Conservation (phyloP, 2,888 invertebrate species). For the Xestobium rufovillosum region DNA sequence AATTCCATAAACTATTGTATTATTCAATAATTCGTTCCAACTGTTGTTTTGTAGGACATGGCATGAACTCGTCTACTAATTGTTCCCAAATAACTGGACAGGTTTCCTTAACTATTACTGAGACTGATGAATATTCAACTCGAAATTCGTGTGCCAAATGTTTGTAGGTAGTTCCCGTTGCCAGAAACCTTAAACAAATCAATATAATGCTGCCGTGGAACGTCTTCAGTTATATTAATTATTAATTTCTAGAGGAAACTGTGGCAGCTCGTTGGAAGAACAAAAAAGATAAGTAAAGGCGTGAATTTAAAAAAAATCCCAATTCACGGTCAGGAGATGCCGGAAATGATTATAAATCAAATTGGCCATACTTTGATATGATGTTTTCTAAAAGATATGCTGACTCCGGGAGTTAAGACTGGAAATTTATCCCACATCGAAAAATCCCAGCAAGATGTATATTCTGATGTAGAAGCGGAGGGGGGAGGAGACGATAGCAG, state of each 20-base stretch:
- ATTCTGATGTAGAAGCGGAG: no score
- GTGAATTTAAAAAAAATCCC: no score
- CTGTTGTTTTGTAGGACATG: slow-evolving; percentile 22
- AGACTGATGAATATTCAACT: no score
- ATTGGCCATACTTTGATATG: slow-evolving; percentile 10
- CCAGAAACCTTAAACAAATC: no score
- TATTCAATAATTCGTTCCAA: slow-evolving; percentile 23
- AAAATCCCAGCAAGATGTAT: no score
- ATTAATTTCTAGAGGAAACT: no score
- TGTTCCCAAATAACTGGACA: slow-evolving; percentile 25
- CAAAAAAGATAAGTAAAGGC: no score
- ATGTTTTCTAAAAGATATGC: slow-evolving; percentile 13
- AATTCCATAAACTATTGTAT: slow-evolving; percentile 25
- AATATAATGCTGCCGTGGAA: no score
- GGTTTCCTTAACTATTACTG: slow-evolving; percentile 26
- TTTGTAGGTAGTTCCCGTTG: no score
- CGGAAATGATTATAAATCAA: slow-evolving; percentile 6
- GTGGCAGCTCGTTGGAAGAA: no score
- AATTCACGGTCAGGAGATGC: slow-evolving; percentile 11
- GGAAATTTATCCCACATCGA: slow-evolving; percentile 12
- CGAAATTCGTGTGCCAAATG: no score
- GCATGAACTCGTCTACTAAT: slow-evolving; percentile 20
- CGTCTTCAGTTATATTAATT: no score
- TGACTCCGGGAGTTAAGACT: slow-evolving; percentile 14
- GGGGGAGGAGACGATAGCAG: slow-evolving; percentile 9